Percentiles rank a stretch among this genome's conserved stretches.
Evolutionary conservation across 2,797 vertebrate species (phyloP).

Genomic region (Sebastes steindachneri): DNA sequence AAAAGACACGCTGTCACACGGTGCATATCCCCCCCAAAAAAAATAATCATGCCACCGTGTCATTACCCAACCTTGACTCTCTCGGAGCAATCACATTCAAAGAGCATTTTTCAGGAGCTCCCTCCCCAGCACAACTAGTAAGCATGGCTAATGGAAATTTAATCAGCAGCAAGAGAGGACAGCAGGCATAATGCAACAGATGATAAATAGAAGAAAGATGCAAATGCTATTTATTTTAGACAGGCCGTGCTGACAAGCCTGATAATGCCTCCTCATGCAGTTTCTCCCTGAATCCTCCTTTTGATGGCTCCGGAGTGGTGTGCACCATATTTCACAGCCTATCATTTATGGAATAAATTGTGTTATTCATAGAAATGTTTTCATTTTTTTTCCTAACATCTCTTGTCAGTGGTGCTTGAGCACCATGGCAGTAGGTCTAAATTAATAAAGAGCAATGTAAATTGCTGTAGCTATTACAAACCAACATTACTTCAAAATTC

Average conservation of each 20-base stretch:
- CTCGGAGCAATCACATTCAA: slow-evolving; percentile 73
- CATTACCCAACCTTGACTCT: slow-evolving; percentile 75
- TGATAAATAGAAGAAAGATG: slow-evolving; percentile 81
- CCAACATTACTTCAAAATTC: slow-evolving; percentile 2
- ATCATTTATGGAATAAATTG: slow-evolving; percentile 64
- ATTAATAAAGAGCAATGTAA: slow-evolving; percentile 63
- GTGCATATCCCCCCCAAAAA: slow-evolving; percentile 5
- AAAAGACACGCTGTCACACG: slow-evolving; percentile 63
- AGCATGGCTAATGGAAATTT: slow-evolving; percentile 86
- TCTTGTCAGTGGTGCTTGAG: slow-evolving; percentile 44
- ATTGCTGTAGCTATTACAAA: slow-evolving; percentile 40
- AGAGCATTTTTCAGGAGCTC: slow-evolving; percentile 75
- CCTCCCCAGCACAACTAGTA: slow-evolving; percentile 67
- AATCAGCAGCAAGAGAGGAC: slow-evolving; percentile 83
- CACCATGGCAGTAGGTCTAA: slow-evolving; percentile 12
- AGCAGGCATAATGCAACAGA: slow-evolving; percentile 81
- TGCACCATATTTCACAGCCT: slow-evolving; percentile 62
- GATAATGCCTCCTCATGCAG: slow-evolving; percentile 70
- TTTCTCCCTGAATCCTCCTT: slow-evolving; percentile 60
- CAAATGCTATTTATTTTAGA: slow-evolving; percentile 81
- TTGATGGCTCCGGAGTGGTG: slow-evolving; percentile 55
- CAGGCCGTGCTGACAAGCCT: slow-evolving; percentile 69
- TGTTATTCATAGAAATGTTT: slow-evolving; percentile 64
- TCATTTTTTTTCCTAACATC: slow-evolving; percentile 25
- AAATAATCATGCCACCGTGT: slow-evolving; percentile 53